These are phyloP conservation scores for Drosophila sucinea DNA, from an alignment of 1,140 invertebrate species.

Conservation along the genomic window DNA sequence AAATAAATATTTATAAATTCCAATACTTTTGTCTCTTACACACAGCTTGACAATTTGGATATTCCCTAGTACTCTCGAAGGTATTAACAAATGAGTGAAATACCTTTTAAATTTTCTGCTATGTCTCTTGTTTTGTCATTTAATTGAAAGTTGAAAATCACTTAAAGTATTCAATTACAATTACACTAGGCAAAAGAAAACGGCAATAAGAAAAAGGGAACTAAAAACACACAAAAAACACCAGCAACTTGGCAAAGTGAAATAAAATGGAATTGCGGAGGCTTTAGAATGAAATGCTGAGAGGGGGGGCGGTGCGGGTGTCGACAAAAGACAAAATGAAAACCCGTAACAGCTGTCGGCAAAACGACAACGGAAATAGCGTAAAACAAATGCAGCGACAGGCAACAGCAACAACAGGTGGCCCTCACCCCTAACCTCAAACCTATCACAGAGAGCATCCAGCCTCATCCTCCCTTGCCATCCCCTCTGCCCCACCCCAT, in stretches of 20 bases:
- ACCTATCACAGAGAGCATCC: not conserved
- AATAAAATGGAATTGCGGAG: slow-evolving; percentile 35
- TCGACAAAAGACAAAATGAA: slow-evolving; percentile 46
- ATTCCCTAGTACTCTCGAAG: not conserved
- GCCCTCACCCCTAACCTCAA: slow-evolving; percentile 4
- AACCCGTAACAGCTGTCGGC: slow-evolving; percentile 39
- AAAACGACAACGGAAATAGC: slow-evolving; percentile 41
- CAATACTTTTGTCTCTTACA: not conserved
- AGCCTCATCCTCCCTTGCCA: too few species aligned
- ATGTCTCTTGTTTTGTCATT: not conserved
- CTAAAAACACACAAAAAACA: slow-evolving; percentile 1
- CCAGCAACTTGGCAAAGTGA: slow-evolving; percentile 10
- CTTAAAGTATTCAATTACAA: slow-evolving; percentile 78
- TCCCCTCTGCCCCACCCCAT: not conserved
- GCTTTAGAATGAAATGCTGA: too few species aligned
- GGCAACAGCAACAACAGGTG: slow-evolving; percentile 65
- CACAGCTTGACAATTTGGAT: not conserved
- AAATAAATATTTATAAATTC: too few species aligned
- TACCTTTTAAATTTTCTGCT: not conserved
- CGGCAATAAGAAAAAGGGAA: slow-evolving; percentile 21
- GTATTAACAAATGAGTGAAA: not conserved
- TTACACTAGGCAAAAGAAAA: slow-evolving; percentile 66
- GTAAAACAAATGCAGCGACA: slow-evolving; percentile 45
- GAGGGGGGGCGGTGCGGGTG: not conserved
- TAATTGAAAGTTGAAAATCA: slow-evolving; percentile 59